Percentiles rank a stretch among this genome's conserved stretches.
phyloP scores from a whole-genome alignment of 2,797 vertebrate species.

The Hephaestus fuliginosus region DNA sequence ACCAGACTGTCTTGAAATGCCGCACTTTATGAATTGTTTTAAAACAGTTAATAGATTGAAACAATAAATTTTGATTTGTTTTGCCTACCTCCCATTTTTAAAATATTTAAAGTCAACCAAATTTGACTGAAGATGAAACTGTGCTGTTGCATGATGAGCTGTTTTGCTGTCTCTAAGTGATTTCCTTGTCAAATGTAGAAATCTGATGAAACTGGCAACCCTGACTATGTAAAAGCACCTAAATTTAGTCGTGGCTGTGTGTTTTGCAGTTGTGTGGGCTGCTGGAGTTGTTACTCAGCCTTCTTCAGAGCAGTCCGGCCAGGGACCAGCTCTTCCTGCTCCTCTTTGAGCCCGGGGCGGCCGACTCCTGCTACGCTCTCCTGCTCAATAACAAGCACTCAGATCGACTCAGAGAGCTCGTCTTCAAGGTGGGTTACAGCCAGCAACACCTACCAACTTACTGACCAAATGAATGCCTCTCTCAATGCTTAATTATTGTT shows the following conservation, averaged over 20 bases:
- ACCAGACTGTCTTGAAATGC: background rate
- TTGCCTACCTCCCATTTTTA: background rate
- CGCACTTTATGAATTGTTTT: background rate
- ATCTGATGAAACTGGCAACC: background rate
- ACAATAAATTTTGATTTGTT: background rate
- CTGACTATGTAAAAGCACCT: background rate
- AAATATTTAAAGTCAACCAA: background rate
- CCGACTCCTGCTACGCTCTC: conserved; percentile 94
- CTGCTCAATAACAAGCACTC: conserved; percentile 94
- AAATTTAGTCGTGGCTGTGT: background rate
- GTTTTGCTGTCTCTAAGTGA: background rate
- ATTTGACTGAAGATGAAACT: too few relatives aligned
- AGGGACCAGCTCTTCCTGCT: conserved; percentile 95
- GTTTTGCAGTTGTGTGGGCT: conserved; percentile 89
- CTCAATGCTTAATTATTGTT: too few relatives aligned
- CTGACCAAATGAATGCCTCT: background rate
- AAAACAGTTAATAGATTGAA: background rate
- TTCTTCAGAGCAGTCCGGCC: conserved; percentile 90
- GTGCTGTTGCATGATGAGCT: background rate
- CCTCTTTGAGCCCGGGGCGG: conserved; percentile 94
- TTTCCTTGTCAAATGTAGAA: background rate
- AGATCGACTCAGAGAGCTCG: conserved; percentile 91
- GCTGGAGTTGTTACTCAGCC: conserved; percentile 90
- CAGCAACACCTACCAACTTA: background rate
- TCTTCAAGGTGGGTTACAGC: conserved; percentile 93